Evolutionary conservation across 2,888 invertebrate genomes (phyloP).

Genomic region (Steromphala cineraria): DNA sequence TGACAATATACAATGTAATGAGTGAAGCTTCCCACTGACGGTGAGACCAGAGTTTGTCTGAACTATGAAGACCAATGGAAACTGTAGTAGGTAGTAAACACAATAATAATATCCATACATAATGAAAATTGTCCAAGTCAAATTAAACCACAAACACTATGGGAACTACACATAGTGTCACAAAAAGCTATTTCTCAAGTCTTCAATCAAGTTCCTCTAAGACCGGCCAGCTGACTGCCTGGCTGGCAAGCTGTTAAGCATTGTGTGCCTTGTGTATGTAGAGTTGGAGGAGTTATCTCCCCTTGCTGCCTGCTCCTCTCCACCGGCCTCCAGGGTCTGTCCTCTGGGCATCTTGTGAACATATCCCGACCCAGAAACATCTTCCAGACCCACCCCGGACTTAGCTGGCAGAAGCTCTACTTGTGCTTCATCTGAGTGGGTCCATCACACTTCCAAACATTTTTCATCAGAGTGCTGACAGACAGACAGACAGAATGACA

Average conservation of each 20-base stretch:
- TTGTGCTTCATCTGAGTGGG: no score
- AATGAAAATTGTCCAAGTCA: conserved; percentile 14
- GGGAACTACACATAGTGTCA: conserved; percentile 11
- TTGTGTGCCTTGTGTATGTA: not conserved
- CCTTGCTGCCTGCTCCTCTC: no score
- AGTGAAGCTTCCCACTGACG: conserved; percentile 16
- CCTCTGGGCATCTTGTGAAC: no score
- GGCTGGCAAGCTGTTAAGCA: not conserved
- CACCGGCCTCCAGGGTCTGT: no score
- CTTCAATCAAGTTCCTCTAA: not conserved
- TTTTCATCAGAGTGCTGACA: no score
- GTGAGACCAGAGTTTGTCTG: not conserved
- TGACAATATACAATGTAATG: conserved; percentile 30
- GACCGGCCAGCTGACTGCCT: not conserved
- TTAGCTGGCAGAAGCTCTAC: no score
- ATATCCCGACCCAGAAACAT: no score
- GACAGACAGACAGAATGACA: no score
- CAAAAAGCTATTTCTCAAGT: not conserved
- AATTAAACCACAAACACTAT: conserved; percentile 15
- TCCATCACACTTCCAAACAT: no score
- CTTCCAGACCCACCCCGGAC: no score
- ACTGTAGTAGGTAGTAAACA: conserved; percentile 16
- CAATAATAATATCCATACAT: conserved; percentile 9
- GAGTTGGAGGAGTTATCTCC: not conserved
- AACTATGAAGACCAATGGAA: conserved; percentile 10